A percentile compares a stretch with the other conserved stretches of the same genome.
Evolutionary conservation across 2,113 vertebrate genomes (phyloP).

Genomic region (Bombycilla garrulus): DNA sequence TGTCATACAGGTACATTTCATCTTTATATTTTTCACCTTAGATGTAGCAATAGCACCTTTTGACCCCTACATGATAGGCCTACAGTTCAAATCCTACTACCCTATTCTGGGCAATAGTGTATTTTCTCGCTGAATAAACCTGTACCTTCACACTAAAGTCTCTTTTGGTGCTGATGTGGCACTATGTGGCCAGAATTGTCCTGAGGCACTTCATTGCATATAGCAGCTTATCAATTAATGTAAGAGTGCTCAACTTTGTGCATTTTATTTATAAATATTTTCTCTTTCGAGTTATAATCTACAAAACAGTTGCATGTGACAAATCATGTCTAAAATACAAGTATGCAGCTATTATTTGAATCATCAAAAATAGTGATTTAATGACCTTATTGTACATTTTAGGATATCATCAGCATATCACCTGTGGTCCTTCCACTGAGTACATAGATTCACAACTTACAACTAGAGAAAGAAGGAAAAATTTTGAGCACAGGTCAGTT

Average conservation of each 20-base stretch:
- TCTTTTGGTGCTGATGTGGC: background rate
- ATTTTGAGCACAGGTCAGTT: background rate
- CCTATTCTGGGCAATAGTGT: background rate
- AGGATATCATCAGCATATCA: background rate
- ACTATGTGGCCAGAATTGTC: background rate
- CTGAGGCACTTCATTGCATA: background rate
- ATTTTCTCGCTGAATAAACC: background rate
- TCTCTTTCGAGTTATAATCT: background rate
- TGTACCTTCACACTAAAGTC: background rate
- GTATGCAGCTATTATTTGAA: background rate
- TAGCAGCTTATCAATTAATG: background rate
- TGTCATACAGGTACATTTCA: background rate
- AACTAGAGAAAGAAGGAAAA: background rate
- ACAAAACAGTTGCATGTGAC: background rate
- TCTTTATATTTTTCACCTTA: background rate
- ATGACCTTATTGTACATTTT: background rate
- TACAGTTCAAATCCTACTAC: background rate
- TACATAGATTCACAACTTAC: background rate
- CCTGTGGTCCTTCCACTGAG: background rate
- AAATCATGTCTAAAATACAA: background rate
- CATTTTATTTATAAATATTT: background rate
- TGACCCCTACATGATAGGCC: background rate
- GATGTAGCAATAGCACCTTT: background rate
- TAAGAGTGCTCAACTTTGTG: background rate
- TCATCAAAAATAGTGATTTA: background rate